phyloP scores from a whole-genome alignment of 2,113 vertebrate genomes.

The Platanista minor region DNA sequence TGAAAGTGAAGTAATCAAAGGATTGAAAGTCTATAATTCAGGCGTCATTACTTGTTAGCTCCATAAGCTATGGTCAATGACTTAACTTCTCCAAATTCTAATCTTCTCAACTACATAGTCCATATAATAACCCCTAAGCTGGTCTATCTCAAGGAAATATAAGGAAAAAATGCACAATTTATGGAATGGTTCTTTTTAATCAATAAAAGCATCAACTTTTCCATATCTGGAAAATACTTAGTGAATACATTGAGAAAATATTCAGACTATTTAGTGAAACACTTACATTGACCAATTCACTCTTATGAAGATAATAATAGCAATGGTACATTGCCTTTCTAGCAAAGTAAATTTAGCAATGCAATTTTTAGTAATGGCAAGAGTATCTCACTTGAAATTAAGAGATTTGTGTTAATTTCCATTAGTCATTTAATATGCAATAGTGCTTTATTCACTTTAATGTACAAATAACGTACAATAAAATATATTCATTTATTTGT shows the following conservation, averaged over 20 bases:
- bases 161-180: background rate
- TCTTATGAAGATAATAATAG: background rate
- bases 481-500: background rate
- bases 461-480: background rate
- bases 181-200: background rate
- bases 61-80: background rate
- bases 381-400: background rate
- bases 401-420: background rate
- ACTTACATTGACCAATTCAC: background rate
- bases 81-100: background rate
- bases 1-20: background rate
- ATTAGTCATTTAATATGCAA: background rate
- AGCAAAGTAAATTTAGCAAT: background rate
- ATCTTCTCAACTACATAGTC: background rate
- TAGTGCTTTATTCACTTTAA: background rate
- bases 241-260: background rate
- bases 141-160: background rate
- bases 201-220: background rate
- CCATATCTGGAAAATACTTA: background rate
- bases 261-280: background rate
- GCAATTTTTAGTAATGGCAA: background rate
- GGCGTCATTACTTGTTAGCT: background rate
- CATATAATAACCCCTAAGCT: background rate
- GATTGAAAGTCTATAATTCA: background rate
- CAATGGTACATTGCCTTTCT: background rate